phyloP scores from a whole-genome alignment of 2,888 invertebrate species.

The Metopia argyrocephala region DNA sequence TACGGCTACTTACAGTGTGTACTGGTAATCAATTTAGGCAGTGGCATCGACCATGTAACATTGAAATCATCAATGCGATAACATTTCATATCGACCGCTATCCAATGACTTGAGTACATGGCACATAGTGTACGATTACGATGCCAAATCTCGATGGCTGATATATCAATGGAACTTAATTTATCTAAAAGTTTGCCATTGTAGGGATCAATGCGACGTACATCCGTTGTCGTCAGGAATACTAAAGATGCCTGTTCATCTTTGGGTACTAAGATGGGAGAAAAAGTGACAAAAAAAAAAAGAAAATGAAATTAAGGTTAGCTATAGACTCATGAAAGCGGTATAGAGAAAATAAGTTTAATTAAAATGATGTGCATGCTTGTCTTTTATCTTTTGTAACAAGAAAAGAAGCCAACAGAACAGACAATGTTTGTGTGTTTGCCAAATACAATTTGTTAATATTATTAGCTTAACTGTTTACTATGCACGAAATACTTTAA shows the following conservation, averaged over 20 bases:
- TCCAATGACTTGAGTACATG: conserved; percentile 81
- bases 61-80: conserved; percentile 83
- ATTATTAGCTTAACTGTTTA: too few species aligned
- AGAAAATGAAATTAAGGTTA: not conserved
- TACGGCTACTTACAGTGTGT: conserved; percentile 81
- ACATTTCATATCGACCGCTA: conserved; percentile 82
- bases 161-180: conserved; percentile 69
- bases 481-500: too few species aligned
- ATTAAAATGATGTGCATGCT: not conserved
- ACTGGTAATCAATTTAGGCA: conserved; percentile 83
- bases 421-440: too few species aligned
- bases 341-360: too few species aligned
- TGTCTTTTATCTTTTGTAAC: too few species aligned
- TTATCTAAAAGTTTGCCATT: conserved; percentile 79
- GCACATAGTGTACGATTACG: conserved; percentile 85
- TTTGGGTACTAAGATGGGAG: conserved; percentile 83
- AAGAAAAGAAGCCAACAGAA: too few species aligned
- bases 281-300: not conserved
- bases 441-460: too few species aligned
- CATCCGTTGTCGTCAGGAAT: conserved; percentile 84
- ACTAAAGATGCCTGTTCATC: conserved; percentile 83
- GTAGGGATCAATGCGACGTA: conserved; percentile 82
- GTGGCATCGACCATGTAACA: conserved; percentile 81
- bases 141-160: conserved; percentile 84
- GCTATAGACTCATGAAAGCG: too few species aligned